These are phyloP conservation scores for Porites rus DNA, from an alignment of 92 coral and sea anemone genomes.

Conservation along the genomic window DNA sequence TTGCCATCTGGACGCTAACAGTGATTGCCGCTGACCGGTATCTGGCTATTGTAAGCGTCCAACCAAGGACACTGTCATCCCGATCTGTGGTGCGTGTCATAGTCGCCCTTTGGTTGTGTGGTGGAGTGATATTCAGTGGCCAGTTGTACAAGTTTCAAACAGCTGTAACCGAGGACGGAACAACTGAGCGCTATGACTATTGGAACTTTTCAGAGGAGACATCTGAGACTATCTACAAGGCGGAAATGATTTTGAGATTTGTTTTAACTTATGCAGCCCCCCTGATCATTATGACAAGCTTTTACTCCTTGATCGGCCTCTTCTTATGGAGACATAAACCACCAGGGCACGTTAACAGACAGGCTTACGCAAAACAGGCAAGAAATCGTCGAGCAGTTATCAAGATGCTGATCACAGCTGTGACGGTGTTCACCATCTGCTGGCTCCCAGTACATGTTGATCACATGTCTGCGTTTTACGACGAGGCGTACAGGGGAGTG, in stretches of 20 bases:
- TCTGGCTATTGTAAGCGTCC: slow-evolving; percentile 21
- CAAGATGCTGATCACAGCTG: slow-evolving; percentile 15
- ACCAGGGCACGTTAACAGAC: slow-evolving; percentile 11
- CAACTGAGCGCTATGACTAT: not conserved
- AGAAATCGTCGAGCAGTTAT: slow-evolving; percentile 14
- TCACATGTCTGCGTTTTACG: slow-evolving; percentile 12
- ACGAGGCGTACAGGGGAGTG: not conserved
- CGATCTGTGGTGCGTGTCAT: slow-evolving; percentile 6
- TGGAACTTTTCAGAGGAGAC: not conserved
- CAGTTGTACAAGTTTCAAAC: not conserved
- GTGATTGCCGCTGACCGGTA: slow-evolving; percentile 26
- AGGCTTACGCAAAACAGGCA: slow-evolving; percentile 12
- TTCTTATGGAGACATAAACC: slow-evolving; percentile 57
- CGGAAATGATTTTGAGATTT: no score
- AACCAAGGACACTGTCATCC: not conserved
- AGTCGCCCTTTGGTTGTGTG: slow-evolving; percentile 6
- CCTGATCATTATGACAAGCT: slow-evolving; percentile 32
- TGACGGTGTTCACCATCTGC: slow-evolving; percentile 10
- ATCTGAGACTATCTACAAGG: not conserved
- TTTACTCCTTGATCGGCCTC: slow-evolving; percentile 57
- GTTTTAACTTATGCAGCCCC: no score
- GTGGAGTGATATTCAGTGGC: slow-evolving; percentile 20
- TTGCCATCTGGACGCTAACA: not conserved
- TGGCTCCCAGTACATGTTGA: not conserved
- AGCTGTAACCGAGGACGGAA: not conserved